Percentiles rank a stretch among this genome's conserved stretches.
Evolutionary conservation across 2,888 invertebrate genomes (phyloP).

Genomic region (Drosophila phalerata): DNA sequence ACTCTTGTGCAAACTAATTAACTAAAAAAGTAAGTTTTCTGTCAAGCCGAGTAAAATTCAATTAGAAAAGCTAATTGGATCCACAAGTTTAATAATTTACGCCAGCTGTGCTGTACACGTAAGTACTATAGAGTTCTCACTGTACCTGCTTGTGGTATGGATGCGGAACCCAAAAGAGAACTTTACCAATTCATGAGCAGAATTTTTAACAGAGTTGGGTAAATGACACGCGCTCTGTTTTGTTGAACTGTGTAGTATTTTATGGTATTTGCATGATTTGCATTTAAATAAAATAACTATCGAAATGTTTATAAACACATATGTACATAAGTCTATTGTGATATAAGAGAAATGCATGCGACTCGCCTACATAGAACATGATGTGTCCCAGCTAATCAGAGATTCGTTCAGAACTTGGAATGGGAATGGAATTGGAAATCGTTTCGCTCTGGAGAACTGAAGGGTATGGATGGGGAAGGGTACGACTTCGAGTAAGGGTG

Average conservation of each 20-base stretch:
- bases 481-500: background rate
- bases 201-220: conserved; percentile 34
- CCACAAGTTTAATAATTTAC: background rate
- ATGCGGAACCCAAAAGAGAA: conserved; percentile 29
- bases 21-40: background rate
- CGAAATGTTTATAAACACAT: conserved; percentile 33
- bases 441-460: conserved; percentile 1
- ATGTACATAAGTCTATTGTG: conserved; percentile 8
- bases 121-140: background rate
- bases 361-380: conserved; percentile 7
- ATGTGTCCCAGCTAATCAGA: conserved; percentile 34
- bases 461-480: background rate
- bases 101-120: background rate
- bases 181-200: conserved; percentile 43
- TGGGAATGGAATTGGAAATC: conserved; percentile 24
- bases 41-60: background rate
- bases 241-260: conserved; percentile 38
- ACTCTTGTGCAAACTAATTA: background rate
- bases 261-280: conserved; percentile 53
- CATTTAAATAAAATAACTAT: conserved; percentile 63
- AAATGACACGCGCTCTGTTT: conserved; percentile 22
- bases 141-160: conserved; percentile 7
- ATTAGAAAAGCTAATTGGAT: background rate
- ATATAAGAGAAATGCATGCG: conserved; percentile 12
- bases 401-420: conserved; percentile 21